phyloP scores from a whole-genome alignment of 2,113 vertebrate species.

The Ramphastos sulfuratus region DNA sequence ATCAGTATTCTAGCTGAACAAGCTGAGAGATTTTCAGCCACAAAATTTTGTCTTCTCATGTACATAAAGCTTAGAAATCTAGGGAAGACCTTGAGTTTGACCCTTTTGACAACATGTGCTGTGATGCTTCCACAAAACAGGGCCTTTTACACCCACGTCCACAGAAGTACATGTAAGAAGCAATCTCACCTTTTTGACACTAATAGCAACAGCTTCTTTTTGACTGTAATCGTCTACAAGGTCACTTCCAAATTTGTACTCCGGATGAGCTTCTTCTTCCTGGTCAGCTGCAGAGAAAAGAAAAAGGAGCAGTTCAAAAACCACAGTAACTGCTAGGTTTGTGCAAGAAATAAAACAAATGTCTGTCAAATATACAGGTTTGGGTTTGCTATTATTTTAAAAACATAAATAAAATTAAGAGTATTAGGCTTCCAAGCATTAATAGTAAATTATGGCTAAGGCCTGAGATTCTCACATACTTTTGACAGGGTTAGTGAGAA shows the following conservation, averaged over 20 bases:
- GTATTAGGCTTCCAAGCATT: not conserved
- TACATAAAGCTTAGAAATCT: not conserved
- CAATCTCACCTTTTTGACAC: conserved; percentile 87
- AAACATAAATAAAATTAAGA: not conserved
- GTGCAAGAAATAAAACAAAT: not conserved
- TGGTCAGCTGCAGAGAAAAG: conserved; percentile 76
- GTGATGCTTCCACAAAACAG: not conserved
- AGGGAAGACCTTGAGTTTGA: not conserved
- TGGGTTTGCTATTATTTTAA: not conserved
- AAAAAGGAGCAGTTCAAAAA: not conserved
- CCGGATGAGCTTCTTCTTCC: conserved; percentile 90
- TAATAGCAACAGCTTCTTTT: conserved; percentile 84
- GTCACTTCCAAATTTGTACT: conserved; percentile 86
- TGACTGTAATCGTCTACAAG: conserved; percentile 87
- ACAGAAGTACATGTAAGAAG: not conserved
- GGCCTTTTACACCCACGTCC: not conserved
- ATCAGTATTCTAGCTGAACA: not conserved
- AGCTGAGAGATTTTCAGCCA: not conserved
- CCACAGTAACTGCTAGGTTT: not conserved
- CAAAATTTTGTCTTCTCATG: not conserved
- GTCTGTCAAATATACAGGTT: not conserved
- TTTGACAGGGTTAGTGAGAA: not conserved
- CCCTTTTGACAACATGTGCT: not conserved
- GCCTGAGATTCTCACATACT: not conserved
- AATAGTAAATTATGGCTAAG: not conserved